phyloP scores from a whole-genome alignment of 2,888 invertebrate species.

The Torymus tubicola region DNA sequence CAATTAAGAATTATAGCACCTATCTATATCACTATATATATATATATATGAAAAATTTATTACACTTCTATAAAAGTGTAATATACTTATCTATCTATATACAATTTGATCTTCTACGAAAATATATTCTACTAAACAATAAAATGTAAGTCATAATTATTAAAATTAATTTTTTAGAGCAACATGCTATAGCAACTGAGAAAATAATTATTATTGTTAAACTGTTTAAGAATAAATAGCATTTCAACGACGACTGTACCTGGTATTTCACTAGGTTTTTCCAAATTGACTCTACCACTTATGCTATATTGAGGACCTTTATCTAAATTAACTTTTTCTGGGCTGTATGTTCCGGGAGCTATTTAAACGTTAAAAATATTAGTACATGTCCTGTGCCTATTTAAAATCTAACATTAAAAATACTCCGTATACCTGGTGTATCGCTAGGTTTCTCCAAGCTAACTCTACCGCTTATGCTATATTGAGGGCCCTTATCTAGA shows the following conservation, averaged over 20 bases:
- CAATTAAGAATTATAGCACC: no score
- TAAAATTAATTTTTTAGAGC: constrained; percentile 78
- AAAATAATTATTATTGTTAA: background rate
- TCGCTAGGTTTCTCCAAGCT: constrained; percentile 79
- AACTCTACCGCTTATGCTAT: constrained; percentile 86
- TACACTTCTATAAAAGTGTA: no score
- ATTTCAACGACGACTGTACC: constrained; percentile 8
- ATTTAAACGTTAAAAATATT: background rate
- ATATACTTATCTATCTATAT: no score
- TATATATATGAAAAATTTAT: no score
- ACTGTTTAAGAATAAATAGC: no score
- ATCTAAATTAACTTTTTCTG: constrained; percentile 77
- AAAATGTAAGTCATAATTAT: constrained; percentile 69
- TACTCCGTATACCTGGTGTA: constrained; percentile 77
- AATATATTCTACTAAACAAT: no score
- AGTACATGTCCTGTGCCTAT: no score
- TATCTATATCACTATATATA: no score
- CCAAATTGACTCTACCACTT: constrained; percentile 73
- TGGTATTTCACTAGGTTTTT: constrained; percentile 46
- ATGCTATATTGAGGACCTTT: constrained; percentile 84
- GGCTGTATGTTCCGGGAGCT: constrained; percentile 79
- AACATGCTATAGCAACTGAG: constrained; percentile 74
- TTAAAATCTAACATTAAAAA: no score
- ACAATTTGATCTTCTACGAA: no score
- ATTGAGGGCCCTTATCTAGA: constrained; percentile 83